A percentile compares a stretch with the other conserved stretches of the same genome.
phyloP scores from a whole-genome alignment of 2,888 invertebrate genomes.

The Lochmaea capreae region DNA sequence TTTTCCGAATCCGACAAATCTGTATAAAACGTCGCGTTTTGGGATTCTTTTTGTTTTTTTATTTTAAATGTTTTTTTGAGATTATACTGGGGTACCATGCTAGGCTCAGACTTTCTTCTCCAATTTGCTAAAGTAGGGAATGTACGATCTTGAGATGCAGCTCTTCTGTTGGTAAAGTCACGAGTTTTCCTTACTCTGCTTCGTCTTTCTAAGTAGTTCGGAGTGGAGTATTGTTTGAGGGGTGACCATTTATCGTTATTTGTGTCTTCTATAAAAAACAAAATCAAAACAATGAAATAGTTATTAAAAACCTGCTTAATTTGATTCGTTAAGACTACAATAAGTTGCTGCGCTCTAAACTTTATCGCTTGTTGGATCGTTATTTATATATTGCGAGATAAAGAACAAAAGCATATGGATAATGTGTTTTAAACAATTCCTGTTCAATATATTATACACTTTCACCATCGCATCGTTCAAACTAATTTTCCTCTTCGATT shows the following conservation, averaged over 20 bases:
- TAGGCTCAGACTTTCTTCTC: conserved; percentile 80
- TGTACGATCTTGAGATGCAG: conserved; percentile 66
- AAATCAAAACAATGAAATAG: not conserved
- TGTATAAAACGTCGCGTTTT: conserved; percentile 74
- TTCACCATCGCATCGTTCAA: no score
- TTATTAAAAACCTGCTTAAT: no score
- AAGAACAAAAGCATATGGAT: no score
- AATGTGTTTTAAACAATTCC: no score
- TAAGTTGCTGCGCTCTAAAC: no score
- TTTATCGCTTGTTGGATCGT: no score
- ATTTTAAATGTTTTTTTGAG: conserved; percentile 77
- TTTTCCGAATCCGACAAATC: conserved; percentile 74
- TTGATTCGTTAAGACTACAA: no score
- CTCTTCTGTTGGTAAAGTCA: conserved; percentile 62
- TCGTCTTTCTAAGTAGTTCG: conserved; percentile 89
- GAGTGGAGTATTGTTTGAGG: conserved; percentile 84
- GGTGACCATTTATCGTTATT: conserved; percentile 65
- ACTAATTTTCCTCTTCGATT: no score
- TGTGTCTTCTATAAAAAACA: conserved; percentile 55
- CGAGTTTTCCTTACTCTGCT: conserved; percentile 74
- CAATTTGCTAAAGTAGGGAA: conserved; percentile 74
- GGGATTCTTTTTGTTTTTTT: conserved; percentile 75
- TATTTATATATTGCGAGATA: no score
- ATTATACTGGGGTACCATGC: conserved; percentile 70
- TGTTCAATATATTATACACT: no score